Evolutionary conservation across 2,888 invertebrate genomes (phyloP).

Genomic region (Tipula unca): DNA sequence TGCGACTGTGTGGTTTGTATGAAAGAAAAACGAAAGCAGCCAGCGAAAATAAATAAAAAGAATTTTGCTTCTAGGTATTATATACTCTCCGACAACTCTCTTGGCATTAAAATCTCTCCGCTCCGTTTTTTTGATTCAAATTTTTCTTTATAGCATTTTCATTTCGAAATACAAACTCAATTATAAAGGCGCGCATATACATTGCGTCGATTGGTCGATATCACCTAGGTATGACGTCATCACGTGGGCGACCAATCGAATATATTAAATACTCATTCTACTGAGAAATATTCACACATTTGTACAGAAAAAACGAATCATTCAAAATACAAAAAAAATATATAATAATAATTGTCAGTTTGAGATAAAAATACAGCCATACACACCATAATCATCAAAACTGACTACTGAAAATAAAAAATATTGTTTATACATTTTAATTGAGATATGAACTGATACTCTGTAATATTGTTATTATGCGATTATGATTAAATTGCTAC

Average conservation of each 20-base stretch:
- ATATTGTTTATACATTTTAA: not conserved
- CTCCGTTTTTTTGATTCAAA: not conserved
- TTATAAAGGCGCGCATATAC: slow-evolving; percentile 17
- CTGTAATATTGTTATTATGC: not conserved
- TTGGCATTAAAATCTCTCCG: not conserved
- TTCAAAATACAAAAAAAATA: not conserved
- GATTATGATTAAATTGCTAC: not conserved
- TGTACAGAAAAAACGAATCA: not conserved
- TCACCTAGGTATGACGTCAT: slow-evolving; percentile 20
- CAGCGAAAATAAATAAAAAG: not conserved
- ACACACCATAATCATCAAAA: not conserved
- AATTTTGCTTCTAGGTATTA: not conserved
- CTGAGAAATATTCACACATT: not conserved
- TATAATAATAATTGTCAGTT: not conserved
- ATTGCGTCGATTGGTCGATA: slow-evolving; percentile 20
- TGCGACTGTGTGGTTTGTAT: not conserved
- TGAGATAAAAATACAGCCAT: not conserved
- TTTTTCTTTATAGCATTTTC: not conserved
- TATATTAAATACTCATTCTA: not conserved
- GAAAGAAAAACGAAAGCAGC: slow-evolving; percentile 8
- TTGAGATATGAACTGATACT: not conserved
- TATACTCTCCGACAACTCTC: not conserved
- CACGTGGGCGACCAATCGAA: slow-evolving; percentile 19
- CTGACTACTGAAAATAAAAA: not conserved
- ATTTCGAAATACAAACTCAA: not conserved